phyloP scores from a whole-genome alignment of 1,140 invertebrate species.

The Wiebesia pumilae region DNA sequence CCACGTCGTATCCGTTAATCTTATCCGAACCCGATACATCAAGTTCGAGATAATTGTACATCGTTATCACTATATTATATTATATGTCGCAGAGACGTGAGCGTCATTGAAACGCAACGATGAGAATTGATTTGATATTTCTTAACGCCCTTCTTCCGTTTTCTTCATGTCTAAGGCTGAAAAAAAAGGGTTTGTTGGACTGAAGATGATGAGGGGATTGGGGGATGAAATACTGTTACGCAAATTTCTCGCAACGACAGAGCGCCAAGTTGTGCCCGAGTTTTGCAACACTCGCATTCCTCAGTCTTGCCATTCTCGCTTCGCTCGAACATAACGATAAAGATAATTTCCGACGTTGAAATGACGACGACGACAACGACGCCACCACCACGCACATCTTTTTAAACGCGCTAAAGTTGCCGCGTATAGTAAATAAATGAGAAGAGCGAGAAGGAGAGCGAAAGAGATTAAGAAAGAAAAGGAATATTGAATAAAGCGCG shows the following conservation, averaged over 20 bases:
- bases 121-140: conserved; percentile 30
- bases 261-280: background rate
- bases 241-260: conserved; percentile 11
- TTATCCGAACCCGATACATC: background rate
- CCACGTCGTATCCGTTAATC: background rate
- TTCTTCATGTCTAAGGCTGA: conserved; percentile 24
- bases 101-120: conserved; percentile 24
- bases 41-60: conserved; percentile 15
- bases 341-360: no score
- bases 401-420: no score
- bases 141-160: background rate
- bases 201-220: background rate
- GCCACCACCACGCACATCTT: no score
- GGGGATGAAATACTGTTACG: conserved; percentile 43
- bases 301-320: background rate
- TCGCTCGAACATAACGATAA: no score
- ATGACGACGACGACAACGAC: no score
- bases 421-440: background rate
- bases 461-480: background rate
- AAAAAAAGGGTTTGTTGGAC: background rate
- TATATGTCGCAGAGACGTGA: conserved; percentile 10
- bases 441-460: background rate
- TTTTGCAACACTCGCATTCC: background rate
- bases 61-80: conserved; percentile 30
- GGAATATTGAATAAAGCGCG: background rate